Evolutionary conservation across 2,888 invertebrate genomes (phyloP), one percentile per base, ranked within the genome.

Genomic region (Melinopterus prodromus): DNA sequence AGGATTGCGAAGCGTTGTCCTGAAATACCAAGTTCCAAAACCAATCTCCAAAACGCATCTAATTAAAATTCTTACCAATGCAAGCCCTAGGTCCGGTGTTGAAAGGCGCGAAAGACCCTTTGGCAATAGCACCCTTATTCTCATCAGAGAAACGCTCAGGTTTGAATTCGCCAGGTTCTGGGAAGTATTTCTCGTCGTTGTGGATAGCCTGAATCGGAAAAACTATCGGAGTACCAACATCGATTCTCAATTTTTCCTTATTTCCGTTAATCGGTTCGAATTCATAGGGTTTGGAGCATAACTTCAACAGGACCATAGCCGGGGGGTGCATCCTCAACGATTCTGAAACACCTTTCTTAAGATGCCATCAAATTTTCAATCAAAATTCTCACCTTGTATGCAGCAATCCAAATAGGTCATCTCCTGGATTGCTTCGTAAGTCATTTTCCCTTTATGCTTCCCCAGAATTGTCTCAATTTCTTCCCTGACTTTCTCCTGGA

Each of bases 371-470:
- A 5, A 75, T 84, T 84, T 26, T 53, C 16, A 14, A 71, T 2
- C 6, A 0, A 26, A 6, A 12, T 74, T 53, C 37, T 71, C 76
- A 81, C 79, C 79, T 82, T 38, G 78, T 16, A 81, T 14, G n/a
- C 53, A 35, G 9, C 78, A 69, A 69, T 81, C 78, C 70, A 79
- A 69, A 16, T 76, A 79, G 1, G 85, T 85, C 91, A 93, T 89
- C 16, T 88, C 89, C 80, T 90, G 90, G 0, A 93, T 87, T 0
- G 89, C 87, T 36, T 90, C 91, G 81, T 91, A 92, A 77, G 87
- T 88, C 0, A 91, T 70, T 9, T 83, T 81, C 0, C 88, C 89
- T 0, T 85, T 83, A 77, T 88, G 79, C 37, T 86, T 86, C 2
- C 84, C 78, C 16, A 89, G 75, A 3, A 86, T 84, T 0, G 81